phyloP scores from a whole-genome alignment of 2,797 vertebrate species.

The Gymnoscopelus braueri region DNA sequence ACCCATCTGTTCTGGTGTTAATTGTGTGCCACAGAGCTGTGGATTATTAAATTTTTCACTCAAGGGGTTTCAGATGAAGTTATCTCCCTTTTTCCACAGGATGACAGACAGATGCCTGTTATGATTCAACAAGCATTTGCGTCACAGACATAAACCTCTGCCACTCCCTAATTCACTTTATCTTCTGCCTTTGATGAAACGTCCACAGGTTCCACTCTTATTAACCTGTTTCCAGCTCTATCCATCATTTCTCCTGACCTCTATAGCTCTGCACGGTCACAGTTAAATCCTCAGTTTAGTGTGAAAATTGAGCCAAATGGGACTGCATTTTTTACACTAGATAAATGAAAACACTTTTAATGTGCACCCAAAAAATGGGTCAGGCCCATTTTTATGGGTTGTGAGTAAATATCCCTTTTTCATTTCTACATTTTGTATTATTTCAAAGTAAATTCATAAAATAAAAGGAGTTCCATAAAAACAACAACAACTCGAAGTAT shows the following conservation, averaged over 20 bases:
- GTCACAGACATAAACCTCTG: constrained; percentile 39
- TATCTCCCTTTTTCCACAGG: constrained; percentile 56
- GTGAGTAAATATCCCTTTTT: too few species aligned
- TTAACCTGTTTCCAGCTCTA: background rate
- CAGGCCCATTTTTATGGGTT: too few species aligned
- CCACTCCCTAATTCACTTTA: constrained; percentile 13
- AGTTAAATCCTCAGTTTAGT: too few species aligned
- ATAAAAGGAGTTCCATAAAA: too few species aligned
- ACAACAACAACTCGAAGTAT: too few species aligned
- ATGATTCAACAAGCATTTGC: constrained; percentile 41
- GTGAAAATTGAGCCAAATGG: too few species aligned
- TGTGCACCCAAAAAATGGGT: too few species aligned
- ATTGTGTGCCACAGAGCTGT: constrained; percentile 54
- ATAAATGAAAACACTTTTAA: too few species aligned
- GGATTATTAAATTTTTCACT: constrained; percentile 59
- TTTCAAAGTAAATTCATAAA: too few species aligned
- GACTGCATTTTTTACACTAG: too few species aligned
- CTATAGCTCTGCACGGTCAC: constrained; percentile 1
- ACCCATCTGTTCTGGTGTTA: constrained; percentile 65
- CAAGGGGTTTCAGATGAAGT: constrained; percentile 63
- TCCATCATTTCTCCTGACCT: constrained; percentile 2
- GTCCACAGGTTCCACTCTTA: background rate
- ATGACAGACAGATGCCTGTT: constrained; percentile 56
- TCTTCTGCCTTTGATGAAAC: background rate
- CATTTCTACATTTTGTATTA: too few species aligned